A percentile compares a stretch with the other conserved stretches of the same genome.
Conservation (phyloP, 2,113 vertebrate genomes). For the Papio anubis region DNA sequence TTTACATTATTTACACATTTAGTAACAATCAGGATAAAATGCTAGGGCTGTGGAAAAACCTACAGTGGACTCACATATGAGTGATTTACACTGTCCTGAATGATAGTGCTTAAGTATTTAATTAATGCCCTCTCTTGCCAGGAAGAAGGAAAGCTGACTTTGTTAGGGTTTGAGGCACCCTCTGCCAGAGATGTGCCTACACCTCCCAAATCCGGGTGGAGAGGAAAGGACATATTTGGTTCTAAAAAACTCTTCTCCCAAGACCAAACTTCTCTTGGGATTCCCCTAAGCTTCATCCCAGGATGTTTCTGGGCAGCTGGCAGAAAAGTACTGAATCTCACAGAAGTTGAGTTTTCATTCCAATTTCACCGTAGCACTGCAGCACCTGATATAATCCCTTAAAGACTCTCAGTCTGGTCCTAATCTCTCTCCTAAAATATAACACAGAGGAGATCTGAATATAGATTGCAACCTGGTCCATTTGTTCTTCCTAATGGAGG, state of each 20-base stretch:
- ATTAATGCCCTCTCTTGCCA: not conserved
- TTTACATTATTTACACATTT: not conserved
- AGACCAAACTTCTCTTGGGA: not conserved
- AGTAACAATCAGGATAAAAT: not conserved
- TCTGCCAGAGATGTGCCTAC: not conserved
- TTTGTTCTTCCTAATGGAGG: conserved; percentile 1
- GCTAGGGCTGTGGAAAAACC: not conserved
- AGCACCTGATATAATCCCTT: conserved; percentile 48
- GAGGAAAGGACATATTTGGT: not conserved
- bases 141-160: not conserved
- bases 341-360: conserved; percentile 33
- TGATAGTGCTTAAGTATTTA: not conserved
- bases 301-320: conserved; percentile 23
- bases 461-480: conserved; percentile 53
- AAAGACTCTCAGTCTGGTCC: conserved; percentile 45
- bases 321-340: not conserved
- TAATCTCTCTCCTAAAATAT: conserved; percentile 56
- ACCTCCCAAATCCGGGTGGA: not conserved
- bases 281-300: not conserved
- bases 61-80: not conserved
- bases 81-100: not conserved
- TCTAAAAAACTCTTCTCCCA: not conserved
- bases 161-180: not conserved
- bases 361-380: conserved; percentile 9
- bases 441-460: conserved; percentile 57